Evolutionary conservation across 1,140 invertebrate genomes (phyloP).

Genomic region (Pseudachorutes palmiensis): DNA sequence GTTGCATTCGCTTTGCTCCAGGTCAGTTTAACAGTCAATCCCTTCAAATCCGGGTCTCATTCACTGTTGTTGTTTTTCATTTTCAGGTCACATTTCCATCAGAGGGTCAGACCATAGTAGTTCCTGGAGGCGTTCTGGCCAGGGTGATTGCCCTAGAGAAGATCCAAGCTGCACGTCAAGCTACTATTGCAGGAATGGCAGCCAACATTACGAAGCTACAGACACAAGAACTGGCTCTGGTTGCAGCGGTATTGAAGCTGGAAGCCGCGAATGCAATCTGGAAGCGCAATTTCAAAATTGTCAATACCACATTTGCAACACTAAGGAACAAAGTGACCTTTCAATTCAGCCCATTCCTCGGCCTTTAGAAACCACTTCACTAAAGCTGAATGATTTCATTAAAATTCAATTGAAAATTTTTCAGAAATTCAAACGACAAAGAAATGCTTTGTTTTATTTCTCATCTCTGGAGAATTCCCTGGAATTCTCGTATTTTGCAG

Average conservation of each 20-base stretch:
- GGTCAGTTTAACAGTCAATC: no score
- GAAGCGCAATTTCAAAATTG: slow-evolving; percentile 2
- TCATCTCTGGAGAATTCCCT: no score
- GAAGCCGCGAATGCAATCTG: not conserved
- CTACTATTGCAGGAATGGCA: not conserved
- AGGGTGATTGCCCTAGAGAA: no score
- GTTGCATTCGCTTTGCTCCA: no score
- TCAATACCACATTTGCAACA: not conserved
- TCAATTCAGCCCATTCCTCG: not conserved
- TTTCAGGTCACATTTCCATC: no score
- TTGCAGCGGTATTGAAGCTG: not conserved
- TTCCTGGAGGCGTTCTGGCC: no score
- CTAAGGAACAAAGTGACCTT: not conserved
- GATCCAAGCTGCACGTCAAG: not conserved
- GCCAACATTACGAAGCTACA: not conserved
- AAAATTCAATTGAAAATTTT: not conserved
- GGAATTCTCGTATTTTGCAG: no score
- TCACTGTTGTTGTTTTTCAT: no score
- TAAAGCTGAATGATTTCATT: not conserved
- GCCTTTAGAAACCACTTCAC: slow-evolving; percentile 5
- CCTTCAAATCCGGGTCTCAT: no score
- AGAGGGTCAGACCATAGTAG: no score
- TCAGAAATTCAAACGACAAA: not conserved
- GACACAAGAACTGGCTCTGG: no score
- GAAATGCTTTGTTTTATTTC: no score